A percentile compares a stretch with the other conserved stretches of the same genome.
Evolutionary conservation across 1,140 invertebrate genomes (phyloP).

Genomic region (Drosophila parvula): DNA sequence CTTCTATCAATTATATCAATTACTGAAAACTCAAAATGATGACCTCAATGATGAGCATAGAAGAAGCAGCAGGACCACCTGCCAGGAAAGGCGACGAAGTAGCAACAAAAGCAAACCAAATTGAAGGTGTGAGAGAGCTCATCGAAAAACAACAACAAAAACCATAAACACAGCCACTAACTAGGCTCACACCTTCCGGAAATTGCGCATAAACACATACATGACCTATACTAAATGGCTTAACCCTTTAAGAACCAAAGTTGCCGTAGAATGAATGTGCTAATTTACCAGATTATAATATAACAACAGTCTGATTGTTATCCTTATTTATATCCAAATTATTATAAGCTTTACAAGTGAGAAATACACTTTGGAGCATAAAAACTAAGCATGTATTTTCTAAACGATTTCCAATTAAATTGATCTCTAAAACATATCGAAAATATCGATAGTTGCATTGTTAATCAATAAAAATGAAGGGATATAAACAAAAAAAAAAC

Average conservation of each 20-base stretch:
- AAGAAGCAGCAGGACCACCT: background rate
- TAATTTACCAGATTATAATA: background rate
- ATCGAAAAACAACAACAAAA: constrained; percentile 8
- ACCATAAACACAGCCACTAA: background rate
- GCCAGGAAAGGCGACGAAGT: background rate
- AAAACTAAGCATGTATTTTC: too few species aligned
- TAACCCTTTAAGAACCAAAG: background rate
- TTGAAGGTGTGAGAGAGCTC: background rate
- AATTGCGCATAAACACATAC: background rate
- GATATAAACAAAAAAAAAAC: too few species aligned
- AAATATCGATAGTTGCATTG: too few species aligned
- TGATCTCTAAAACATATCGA: too few species aligned
- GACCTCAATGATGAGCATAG: background rate
- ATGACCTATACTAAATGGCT: background rate
- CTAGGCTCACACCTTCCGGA: background rate
- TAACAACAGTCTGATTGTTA: too few species aligned
- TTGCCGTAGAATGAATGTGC: background rate
- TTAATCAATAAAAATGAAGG: too few species aligned
- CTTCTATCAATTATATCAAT: background rate
- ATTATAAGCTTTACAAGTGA: too few species aligned
- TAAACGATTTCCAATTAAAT: too few species aligned
- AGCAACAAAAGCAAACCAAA: constrained; percentile 20
- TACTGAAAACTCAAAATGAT: background rate
- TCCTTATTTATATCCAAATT: too few species aligned
- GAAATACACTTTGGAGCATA: too few species aligned